Evolutionary conservation across 1,140 invertebrate genomes (phyloP).

Genomic region (Eufriesea mexicana): DNA sequence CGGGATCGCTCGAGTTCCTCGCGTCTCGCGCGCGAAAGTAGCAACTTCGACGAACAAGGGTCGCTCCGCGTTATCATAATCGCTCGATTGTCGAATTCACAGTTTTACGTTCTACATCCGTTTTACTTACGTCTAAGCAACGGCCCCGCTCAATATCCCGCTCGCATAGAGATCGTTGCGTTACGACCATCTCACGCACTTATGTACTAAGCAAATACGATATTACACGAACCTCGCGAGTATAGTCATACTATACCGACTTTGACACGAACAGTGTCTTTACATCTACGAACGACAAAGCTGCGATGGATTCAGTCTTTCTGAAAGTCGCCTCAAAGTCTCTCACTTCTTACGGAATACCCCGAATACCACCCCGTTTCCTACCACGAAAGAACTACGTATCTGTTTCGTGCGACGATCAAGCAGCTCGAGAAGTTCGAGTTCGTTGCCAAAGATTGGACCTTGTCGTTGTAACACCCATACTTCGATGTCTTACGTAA

Average conservation of each 20-base stretch:
- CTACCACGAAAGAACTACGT: background rate
- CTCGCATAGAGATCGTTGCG: background rate
- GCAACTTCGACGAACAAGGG: background rate
- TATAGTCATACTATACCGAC: background rate
- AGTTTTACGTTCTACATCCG: constrained; percentile 37
- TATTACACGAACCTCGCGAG: background rate
- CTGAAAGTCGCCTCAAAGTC: background rate
- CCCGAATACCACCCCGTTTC: background rate
- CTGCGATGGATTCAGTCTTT: background rate
- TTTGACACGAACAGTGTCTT: background rate
- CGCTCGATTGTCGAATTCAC: constrained; percentile 58
- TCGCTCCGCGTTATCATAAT: constrained; percentile 27
- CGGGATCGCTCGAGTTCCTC: background rate
- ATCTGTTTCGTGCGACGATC: background rate
- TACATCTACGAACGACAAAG: background rate
- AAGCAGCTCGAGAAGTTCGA: background rate
- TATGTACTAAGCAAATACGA: constrained; percentile 1
- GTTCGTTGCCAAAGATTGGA: constrained; percentile 36
- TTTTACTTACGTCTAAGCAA: constrained; percentile 24
- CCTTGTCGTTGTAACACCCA: constrained; percentile 47
- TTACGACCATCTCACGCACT: background rate
- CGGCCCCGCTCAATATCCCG: background rate
- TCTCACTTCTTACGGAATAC: background rate
- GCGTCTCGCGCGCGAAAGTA: background rate
- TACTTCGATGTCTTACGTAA: constrained; percentile 40